Evolutionary conservation across 2,888 invertebrate genomes (phyloP).

Genomic region (Polyommatus iphigenia): DNA sequence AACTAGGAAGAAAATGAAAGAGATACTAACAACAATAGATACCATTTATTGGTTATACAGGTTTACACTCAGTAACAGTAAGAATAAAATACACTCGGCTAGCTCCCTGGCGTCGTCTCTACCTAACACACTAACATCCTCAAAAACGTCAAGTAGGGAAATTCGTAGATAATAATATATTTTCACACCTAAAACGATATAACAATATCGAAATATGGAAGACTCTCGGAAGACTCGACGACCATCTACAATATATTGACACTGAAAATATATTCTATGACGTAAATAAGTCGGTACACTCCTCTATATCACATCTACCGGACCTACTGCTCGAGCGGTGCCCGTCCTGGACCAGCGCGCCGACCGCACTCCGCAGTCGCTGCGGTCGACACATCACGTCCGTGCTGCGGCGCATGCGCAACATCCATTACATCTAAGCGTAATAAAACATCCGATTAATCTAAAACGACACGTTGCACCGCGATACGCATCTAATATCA

Average conservation of each 20-base stretch:
- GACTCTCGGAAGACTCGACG: conserved; percentile 43
- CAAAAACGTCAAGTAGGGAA: conserved; percentile 46
- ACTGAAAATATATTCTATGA: conserved; percentile 67
- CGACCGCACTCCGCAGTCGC: not conserved
- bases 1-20: conserved; percentile 51
- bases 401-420: not conserved
- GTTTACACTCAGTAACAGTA: conserved; percentile 75
- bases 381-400: no score
- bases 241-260: conserved; percentile 52
- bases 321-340: conserved; percentile 33
- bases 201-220: conserved; percentile 47
- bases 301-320: conserved; percentile 33
- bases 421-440: not conserved
- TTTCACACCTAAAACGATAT: conserved; percentile 19
- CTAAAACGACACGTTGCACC: not conserved
- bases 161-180: conserved; percentile 37
- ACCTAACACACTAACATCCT: conserved; percentile 59
- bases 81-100: conserved; percentile 56
- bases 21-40: conserved; percentile 74
- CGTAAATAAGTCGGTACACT: conserved; percentile 1
- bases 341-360: conserved; percentile 12
- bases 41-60: conserved; percentile 79
- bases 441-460: not conserved
- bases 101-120: conserved; percentile 45
- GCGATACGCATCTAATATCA: not conserved